Evolutionary conservation across 1,140 invertebrate species (phyloP), one percentile per base, ranked within the genome.

Genomic region (Bombus confusus): DNA sequence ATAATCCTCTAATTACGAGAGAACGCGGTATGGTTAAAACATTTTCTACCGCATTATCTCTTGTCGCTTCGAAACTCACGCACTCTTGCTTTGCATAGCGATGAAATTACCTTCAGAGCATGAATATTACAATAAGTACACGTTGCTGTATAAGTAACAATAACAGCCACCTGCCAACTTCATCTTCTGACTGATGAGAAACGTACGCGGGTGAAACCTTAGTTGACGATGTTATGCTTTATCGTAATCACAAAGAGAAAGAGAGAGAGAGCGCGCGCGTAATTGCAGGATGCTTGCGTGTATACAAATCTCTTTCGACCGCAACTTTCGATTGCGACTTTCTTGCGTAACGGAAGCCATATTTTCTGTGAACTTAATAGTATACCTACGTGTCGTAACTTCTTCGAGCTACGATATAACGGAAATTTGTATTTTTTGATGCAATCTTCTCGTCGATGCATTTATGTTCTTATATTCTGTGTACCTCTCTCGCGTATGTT

Each of bases 71-170:
- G 37, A 66, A 25, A 78, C 59, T 64, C 18, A 64, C 52, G 74
- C 52, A 64, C 57, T 22, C 47, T 59, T n/a, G 28, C 37, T 41
- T 64, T 22, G 37, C 47, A 62, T 41, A 41, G 47, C 39, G 9
- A 41, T 37, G 37, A 37, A 64, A 78, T 78, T 52, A 78, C 37
- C 57, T 12, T 41, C 75, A 4, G 15, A 8, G 5, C 34, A 41
- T 78, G 75, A 78, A 78, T 78, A 78, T 78, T 78, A 64, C 37
- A 41, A 64, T 77, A 34, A 78, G 59, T 41, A 62, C 37, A 28
- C 25, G 74, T 62, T 59, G 18, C 12, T 31, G 62, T n/a, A 28
- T 37, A 64, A 64, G 25, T 41, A 78, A 78, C 52, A 64, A 64
- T 78, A 64, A 64, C 75, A 31, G 8, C 59, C 59, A 64, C 18